phyloP scores from a whole-genome alignment of 1,140 invertebrate species.

The Nylanderia fulva region DNA sequence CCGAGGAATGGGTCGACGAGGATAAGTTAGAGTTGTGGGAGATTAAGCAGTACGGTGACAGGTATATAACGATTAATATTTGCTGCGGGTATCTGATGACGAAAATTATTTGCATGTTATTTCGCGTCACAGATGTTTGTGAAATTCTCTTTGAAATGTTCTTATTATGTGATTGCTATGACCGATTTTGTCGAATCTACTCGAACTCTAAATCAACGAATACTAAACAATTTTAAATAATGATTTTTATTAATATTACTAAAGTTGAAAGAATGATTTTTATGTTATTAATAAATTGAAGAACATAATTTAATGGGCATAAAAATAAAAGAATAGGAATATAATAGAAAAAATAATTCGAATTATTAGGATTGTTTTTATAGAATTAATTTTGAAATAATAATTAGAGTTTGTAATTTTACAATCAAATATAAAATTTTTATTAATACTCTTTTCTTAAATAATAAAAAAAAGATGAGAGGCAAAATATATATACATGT shows the following conservation, averaged over 20 bases:
- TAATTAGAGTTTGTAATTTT: not conserved
- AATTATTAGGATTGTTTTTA: not conserved
- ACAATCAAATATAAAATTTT: no score
- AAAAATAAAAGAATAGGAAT: no score
- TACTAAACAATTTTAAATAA: not conserved
- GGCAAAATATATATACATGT: not conserved
- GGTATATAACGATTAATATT: constrained; percentile 83
- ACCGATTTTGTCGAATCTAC: not conserved
- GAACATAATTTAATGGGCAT: not conserved
- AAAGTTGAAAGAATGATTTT: not conserved
- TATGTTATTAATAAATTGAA: not conserved
- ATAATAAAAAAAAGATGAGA: not conserved
- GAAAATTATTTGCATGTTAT: constrained; percentile 42
- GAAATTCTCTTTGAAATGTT: constrained; percentile 14
- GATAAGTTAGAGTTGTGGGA: constrained; percentile 98
- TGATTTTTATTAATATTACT: no score
- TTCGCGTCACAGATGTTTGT: not conserved
- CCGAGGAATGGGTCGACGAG: constrained; percentile 98
- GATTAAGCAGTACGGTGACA: constrained; percentile 97
- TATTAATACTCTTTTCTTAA: no score
- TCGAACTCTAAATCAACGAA: not conserved
- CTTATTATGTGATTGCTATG: not conserved
- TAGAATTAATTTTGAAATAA: not conserved
- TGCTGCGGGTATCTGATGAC: not conserved
- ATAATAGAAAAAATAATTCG: no score